These are phyloP conservation scores for Sitta carolinensis DNA, from an alignment of 2,797 vertebrate species.

Conservation along the genomic window DNA sequence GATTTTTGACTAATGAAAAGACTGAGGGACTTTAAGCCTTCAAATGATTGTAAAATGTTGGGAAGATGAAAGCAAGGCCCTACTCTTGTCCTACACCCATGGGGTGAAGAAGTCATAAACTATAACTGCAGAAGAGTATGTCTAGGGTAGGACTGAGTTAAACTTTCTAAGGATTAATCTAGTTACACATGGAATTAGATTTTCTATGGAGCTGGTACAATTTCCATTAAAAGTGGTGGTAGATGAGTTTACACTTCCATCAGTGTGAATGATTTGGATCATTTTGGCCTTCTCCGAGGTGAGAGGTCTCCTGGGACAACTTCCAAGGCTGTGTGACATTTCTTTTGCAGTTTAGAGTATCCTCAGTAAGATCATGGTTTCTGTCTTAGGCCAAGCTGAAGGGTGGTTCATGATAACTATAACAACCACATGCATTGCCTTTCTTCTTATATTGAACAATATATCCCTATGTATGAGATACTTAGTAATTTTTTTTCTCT, in stretches of 20 bases:
- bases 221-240: not conserved
- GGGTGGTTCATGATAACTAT: not conserved
- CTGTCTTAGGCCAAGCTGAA: not conserved
- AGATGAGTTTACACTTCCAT: not conserved
- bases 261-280: not conserved
- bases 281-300: not conserved
- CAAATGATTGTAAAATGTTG: not conserved
- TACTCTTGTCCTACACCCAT: not conserved
- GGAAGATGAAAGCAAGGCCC: not conserved
- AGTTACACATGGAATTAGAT: not conserved
- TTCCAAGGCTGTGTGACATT: not conserved
- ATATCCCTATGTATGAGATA: not conserved
- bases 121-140: not conserved
- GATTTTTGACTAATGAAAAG: not conserved
- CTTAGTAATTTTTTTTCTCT: accelerated
- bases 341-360: not conserved
- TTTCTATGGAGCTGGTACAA: not conserved
- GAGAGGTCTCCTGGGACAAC: not conserved
- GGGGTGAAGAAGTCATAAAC: not conserved
- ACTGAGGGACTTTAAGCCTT: not conserved
- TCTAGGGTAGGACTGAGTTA: not conserved
- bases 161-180: not conserved
- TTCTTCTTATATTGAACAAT: not conserved
- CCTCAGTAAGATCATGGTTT: not conserved
- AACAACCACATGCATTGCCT: not conserved